Evolutionary conservation across 92 coral and sea anemone species (phyloP), one percentile per base, ranked within the genome.

Genomic region (Pocillopora grandis): DNA sequence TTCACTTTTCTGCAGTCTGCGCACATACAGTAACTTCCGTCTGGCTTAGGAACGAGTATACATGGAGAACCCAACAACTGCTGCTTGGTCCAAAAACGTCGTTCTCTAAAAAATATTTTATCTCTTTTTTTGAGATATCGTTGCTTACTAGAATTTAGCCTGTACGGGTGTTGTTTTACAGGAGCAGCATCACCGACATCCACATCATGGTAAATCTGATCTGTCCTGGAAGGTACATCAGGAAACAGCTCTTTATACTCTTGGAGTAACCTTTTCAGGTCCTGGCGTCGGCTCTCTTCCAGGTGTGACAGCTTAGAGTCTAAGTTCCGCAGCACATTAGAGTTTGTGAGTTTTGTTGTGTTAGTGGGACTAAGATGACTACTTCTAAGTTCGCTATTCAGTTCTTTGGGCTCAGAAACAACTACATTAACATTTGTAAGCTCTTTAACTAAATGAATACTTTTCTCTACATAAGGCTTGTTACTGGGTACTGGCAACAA

Each of bases 41-140:
- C 85, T 5, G 85, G 80, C 59, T 83, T 90, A 55, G 91, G 91
- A 48, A 88, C 91, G 35, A 91, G 67, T 13, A 88, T 61, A 27
- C 31, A 27, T 27, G 31, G 31, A 27, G 31, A 27, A 27, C 31
- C 31, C 31, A 27, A 27, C 62, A 65, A 36, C 93, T 90, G 23
- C 80, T 73, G 58, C 86, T 79, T 2, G 58, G 68, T 68, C 86
- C 93, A 52, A 90, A 82, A 48, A 90, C 35, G 81, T 90, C 87
- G 42, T 86, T 81, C 52, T 69, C 70, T 19, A 86, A 35, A 72
- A 78, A 72, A 42, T 86, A 86, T 18, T 86, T 8, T 19, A 86
- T 37, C 68, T 84, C 88, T 13, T 71, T 49, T 49, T 15, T 74
- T 16, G 2, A 88, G 81, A 56, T 63, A 58, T 64, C 66, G 31